Evolutionary conservation across 2,888 invertebrate species (phyloP), one percentile per base, ranked within the genome.

Genomic region (Lamellibrachia satsuma): DNA sequence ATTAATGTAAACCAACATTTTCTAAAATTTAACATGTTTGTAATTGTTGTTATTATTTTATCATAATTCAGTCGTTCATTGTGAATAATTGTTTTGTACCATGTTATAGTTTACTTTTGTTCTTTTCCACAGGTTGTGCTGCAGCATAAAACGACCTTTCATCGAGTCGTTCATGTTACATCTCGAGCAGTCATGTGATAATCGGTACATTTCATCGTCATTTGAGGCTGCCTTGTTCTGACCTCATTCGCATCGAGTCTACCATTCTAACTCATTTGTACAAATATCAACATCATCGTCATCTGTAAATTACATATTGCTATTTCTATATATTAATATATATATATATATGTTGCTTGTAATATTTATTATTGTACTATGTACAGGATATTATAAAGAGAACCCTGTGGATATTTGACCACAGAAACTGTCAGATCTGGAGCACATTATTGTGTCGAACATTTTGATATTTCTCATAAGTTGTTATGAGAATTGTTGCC

Each of bases 241-340:
- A 11, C 75, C 75, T 75, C 75, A 75, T 75, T 75, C 75, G 75
- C 75, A 75, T 75, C 75, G 22, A 75, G 75, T 22, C 15, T 75
- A 39, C 39, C 75, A 75, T 75, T 75, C 75, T 22, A 75, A 75
- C 75, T 75, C 75, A 75, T 75, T 15, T 75, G 75, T 75, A 75
- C 75, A 75, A 75, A 75, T 75, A 75, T 15, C 75, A 75, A 15
- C 75, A 22, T 75, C 22, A 6, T 75, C 22, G 22, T 75, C 75
- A 75, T 75, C 75, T 75, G 75, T 75, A 75, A 75, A 75, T 75
- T 75, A 75, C 75, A 75, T 75, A 75, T 75, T 75, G 75, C 75
- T 75, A 75, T 22, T 75, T 75, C 75, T 75, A 75, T 75, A 75
- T 75, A 75, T 75, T 75, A 75, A 75, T 75, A 75, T 75, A 75